phyloP scores from a whole-genome alignment of 2,888 invertebrate species.

The Cactoblastis cactorum region DNA sequence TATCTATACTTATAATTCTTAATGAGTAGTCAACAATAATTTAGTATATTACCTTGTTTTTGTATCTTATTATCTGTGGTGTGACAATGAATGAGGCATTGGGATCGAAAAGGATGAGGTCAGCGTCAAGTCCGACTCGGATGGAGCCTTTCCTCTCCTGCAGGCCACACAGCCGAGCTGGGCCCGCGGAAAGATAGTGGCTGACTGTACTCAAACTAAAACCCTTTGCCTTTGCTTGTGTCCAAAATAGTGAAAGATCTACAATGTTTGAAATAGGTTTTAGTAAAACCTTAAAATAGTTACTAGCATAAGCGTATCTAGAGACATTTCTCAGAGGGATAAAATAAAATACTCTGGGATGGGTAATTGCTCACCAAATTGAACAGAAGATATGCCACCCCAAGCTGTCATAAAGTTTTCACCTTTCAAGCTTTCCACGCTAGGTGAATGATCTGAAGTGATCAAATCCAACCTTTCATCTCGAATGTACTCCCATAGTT shows the following conservation, averaged over 20 bases:
- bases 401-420: constrained; percentile 82
- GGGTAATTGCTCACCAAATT: constrained; percentile 72
- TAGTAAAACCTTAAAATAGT: neutral
- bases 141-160: constrained; percentile 79
- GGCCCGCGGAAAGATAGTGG: constrained; percentile 76
- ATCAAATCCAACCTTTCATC: constrained; percentile 76
- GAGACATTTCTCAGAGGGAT: too few species aligned
- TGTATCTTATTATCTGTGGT: constrained; percentile 74
- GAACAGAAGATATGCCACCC: constrained; percentile 84
- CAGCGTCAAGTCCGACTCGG: constrained; percentile 81
- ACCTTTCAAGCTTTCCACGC: constrained; percentile 77
- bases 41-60: constrained; percentile 76
- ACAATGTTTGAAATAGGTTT: constrained; percentile 20
- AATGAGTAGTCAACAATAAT: neutral
- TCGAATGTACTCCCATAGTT: constrained; percentile 79
- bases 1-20: neutral
- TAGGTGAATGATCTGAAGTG: constrained; percentile 82
- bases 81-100: constrained; percentile 76
- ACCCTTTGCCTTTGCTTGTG: constrained; percentile 74
- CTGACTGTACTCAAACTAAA: constrained; percentile 70
- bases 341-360: neutral
- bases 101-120: constrained; percentile 84
- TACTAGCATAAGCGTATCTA: neutral
- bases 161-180: constrained; percentile 80
- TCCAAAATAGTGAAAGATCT: constrained; percentile 83